A percentile compares a stretch with the other conserved stretches of the same genome.
phyloP scores from a whole-genome alignment of 2,797 vertebrate genomes.

The Micromesistius poutassou region DNA sequence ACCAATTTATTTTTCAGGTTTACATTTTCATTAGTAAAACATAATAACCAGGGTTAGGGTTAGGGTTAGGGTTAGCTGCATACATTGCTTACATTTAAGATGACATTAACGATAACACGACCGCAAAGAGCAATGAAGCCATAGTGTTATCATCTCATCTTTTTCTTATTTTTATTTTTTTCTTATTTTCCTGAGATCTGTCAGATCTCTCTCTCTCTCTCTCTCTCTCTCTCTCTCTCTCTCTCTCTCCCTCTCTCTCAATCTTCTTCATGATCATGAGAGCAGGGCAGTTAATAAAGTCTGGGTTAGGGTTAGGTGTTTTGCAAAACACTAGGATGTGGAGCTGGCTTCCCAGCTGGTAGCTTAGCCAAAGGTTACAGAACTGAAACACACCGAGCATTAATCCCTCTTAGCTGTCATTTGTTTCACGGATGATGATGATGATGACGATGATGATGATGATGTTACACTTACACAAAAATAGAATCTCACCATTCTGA shows the following conservation, averaged over 20 bases:
- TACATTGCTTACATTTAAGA: not conserved
- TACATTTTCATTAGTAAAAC: conserved; percentile 9
- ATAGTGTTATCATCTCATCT: conserved; percentile 35
- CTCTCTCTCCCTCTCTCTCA: conserved; percentile 22
- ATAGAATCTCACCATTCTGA: conserved; percentile 28
- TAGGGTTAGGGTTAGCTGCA: too few species aligned
- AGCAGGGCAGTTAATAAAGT: conserved; percentile 65
- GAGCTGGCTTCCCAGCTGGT: conserved; percentile 75
- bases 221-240: conserved; percentile 14
- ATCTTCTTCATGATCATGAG: conserved; percentile 75
- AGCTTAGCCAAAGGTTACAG: conserved; percentile 79
- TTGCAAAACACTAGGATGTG: conserved; percentile 71
- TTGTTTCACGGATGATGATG: conserved; percentile 61
- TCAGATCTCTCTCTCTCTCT: conserved; percentile 57
- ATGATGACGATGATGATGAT: conserved; percentile 28
- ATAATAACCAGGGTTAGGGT: not conserved
- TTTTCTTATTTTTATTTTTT: conserved; percentile 52
- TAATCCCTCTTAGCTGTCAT: conserved; percentile 74
- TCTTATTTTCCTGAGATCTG: too few species aligned
- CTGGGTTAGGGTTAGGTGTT: conserved; percentile 60
- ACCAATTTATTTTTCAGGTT: conserved; percentile 5
- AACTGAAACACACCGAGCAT: conserved; percentile 73
- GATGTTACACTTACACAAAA: conserved; percentile 48
- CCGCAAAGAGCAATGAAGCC: not conserved
- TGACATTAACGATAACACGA: not conserved